A percentile compares a stretch with the other conserved stretches of the same genome.
These are phyloP conservation scores for Himalopsyche kuldschensis DNA, from an alignment of 2,888 invertebrate genomes.

Conservation along the genomic window DNA sequence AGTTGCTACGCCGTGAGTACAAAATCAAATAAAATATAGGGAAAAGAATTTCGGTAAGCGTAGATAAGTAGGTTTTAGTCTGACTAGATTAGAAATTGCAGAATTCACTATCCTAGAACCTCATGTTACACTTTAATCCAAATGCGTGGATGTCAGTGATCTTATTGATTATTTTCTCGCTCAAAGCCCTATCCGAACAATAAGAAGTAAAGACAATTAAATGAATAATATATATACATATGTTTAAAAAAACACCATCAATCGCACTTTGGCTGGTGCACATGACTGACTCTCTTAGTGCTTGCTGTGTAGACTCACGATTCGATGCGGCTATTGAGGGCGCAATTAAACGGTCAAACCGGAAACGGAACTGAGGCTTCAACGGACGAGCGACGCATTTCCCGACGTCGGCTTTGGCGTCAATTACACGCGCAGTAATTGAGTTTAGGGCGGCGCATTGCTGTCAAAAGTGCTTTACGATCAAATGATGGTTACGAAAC, in stretches of 20 bases:
- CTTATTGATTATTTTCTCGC: no score
- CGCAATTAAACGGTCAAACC: neutral
- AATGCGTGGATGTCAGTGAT: no score
- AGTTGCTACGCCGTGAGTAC: no score
- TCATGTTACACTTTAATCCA: no score
- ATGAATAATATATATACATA: no score
- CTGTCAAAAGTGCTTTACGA: neutral
- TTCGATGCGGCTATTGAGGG: neutral
- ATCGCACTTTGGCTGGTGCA: neutral
- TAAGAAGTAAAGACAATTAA: no score
- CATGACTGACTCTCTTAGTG: neutral
- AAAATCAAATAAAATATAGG: no score
- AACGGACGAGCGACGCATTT: neutral
- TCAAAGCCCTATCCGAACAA: no score
- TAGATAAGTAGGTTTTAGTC: no score
- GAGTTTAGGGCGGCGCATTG: neutral
- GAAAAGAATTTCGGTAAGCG: no score
- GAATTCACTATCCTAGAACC: no score
- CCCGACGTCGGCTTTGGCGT: neutral
- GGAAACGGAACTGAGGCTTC: neutral
- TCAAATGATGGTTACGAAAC: neutral
- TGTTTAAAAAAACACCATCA: neutral
- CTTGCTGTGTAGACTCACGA: neutral
- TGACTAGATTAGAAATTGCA: no score
- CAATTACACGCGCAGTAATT: neutral